A percentile compares a stretch with the other conserved stretches of the same genome.
phyloP scores from a whole-genome alignment of 2,797 vertebrate species.

The Selene dorsalis region DNA sequence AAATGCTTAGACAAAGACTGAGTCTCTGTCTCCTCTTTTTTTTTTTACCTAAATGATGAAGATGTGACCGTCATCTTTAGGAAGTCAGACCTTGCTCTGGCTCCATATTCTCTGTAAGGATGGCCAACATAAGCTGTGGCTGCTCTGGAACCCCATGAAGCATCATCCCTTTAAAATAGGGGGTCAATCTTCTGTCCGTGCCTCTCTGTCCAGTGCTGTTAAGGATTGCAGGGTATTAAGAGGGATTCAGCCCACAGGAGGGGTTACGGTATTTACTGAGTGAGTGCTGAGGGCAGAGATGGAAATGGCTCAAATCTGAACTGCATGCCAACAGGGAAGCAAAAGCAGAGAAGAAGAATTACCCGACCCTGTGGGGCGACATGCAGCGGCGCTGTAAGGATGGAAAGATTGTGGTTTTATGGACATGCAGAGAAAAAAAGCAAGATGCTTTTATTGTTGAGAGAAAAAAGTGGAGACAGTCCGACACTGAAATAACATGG shows the following conservation, averaged over 20 bases:
- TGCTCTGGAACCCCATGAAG: slow-evolving; percentile 26
- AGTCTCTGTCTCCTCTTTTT: background rate
- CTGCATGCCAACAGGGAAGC: slow-evolving; percentile 27
- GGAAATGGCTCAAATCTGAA: slow-evolving; percentile 47
- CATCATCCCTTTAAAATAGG: slow-evolving; percentile 47
- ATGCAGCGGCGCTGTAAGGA: slow-evolving; percentile 3
- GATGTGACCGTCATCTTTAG: background rate
- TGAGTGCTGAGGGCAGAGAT: slow-evolving; percentile 36
- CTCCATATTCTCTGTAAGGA: slow-evolving; percentile 18
- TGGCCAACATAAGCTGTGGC: slow-evolving; percentile 27
- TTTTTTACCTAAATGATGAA: slow-evolving; percentile 7
- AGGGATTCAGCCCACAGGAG: slow-evolving; percentile 58
- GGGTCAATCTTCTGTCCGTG: slow-evolving; percentile 48
- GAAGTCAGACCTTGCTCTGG: background rate
- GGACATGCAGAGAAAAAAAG: slow-evolving; percentile 11
- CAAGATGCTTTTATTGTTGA: background rate
- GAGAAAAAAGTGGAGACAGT: background rate
- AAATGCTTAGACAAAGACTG: background rate
- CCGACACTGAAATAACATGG: background rate
- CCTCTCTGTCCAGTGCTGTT: slow-evolving; percentile 46
- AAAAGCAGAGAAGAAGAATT: slow-evolving; percentile 23
- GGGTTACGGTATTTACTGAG: slow-evolving; percentile 46
- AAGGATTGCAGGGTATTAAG: slow-evolving; percentile 64
- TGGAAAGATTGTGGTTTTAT: slow-evolving; percentile 11
- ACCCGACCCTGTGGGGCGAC: background rate